Evolutionary conservation across 2,113 vertebrate genomes (phyloP).

Genomic region (Macaca nemestrina): DNA sequence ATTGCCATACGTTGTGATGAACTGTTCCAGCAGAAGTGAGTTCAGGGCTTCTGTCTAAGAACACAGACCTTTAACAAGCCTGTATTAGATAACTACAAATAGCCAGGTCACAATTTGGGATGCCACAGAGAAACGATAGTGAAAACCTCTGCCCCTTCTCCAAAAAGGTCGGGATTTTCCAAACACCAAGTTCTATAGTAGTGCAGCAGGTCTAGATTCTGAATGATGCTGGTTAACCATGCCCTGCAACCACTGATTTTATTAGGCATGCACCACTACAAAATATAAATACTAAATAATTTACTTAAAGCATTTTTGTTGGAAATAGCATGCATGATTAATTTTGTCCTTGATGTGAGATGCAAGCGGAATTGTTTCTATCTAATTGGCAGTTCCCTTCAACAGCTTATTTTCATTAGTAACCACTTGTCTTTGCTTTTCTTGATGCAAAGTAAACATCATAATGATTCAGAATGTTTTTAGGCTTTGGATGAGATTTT

Average conservation of each 20-base stretch:
- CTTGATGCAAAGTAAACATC: slow-evolving; percentile 63
- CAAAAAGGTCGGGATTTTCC: not conserved
- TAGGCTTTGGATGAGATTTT: not conserved
- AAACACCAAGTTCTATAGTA: not conserved
- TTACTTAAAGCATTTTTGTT: slow-evolving; percentile 58
- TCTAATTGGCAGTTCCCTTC: slow-evolving; percentile 67
- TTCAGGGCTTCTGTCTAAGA: not conserved
- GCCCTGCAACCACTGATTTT: not conserved
- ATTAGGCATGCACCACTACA: slow-evolving; percentile 48
- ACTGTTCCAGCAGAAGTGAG: not conserved
- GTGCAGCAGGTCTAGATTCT: not conserved
- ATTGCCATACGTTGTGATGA: not conserved
- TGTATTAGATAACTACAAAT: not conserved
- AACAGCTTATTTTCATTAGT: slow-evolving; percentile 65
- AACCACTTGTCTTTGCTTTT: slow-evolving; percentile 63
- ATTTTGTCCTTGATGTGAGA: slow-evolving; percentile 57
- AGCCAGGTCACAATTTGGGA: not conserved
- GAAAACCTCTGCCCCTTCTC: not conserved
- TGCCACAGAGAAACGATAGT: not conserved
- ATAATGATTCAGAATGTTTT: slow-evolving; percentile 57
- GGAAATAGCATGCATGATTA: slow-evolving; percentile 61
- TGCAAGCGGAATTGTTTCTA: slow-evolving; percentile 65
- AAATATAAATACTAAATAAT: slow-evolving; percentile 74
- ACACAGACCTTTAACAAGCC: not conserved
- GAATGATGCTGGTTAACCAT: not conserved